Conservation (phyloP, 37 sponge, comb jelly and placozoan genomes). For the Ianthella basta region DNA sequence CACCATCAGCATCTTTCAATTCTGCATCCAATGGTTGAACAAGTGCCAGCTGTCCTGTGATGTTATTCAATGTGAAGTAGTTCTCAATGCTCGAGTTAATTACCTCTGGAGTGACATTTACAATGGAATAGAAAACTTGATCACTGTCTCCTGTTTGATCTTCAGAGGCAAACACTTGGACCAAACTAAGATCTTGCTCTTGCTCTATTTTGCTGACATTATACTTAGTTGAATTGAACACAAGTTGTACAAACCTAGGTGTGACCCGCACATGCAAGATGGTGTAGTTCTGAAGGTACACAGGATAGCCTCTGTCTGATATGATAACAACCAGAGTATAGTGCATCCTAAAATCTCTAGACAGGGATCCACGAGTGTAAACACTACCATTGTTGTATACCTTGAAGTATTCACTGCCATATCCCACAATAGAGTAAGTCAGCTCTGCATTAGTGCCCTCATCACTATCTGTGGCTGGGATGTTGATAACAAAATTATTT, state of each 20-base stretch:
- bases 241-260: slow-evolving; percentile 24
- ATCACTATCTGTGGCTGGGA: slow-evolving; percentile 80
- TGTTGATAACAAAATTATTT: slow-evolving; percentile 42
- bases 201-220: slow-evolving; percentile 40
- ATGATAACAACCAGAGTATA: slow-evolving; percentile 74
- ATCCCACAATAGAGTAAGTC: slow-evolving; percentile 64
- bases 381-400: slow-evolving; percentile 57
- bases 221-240: slow-evolving; percentile 33
- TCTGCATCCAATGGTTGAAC: slow-evolving; percentile 56
- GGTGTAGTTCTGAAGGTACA: slow-evolving; percentile 58
- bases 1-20: slow-evolving; percentile 6
- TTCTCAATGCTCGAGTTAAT: slow-evolving; percentile 1
- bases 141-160: slow-evolving; percentile 9
- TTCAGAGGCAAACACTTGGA: not conserved
- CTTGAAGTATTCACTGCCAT: slow-evolving; percentile 60
- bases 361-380: slow-evolving; percentile 50
- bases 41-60: not conserved
- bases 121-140: slow-evolving; percentile 47
- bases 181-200: not conserved
- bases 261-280: slow-evolving; percentile 62
- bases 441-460: slow-evolving; percentile 70
- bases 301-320: slow-evolving; percentile 57
- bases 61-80: not conserved
- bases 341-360: slow-evolving; percentile 24
- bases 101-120: slow-evolving; percentile 21